Evolutionary conservation across 2,888 invertebrate genomes (phyloP), one percentile per base, ranked within the genome.

Genomic region (Blomia tropicalis): DNA sequence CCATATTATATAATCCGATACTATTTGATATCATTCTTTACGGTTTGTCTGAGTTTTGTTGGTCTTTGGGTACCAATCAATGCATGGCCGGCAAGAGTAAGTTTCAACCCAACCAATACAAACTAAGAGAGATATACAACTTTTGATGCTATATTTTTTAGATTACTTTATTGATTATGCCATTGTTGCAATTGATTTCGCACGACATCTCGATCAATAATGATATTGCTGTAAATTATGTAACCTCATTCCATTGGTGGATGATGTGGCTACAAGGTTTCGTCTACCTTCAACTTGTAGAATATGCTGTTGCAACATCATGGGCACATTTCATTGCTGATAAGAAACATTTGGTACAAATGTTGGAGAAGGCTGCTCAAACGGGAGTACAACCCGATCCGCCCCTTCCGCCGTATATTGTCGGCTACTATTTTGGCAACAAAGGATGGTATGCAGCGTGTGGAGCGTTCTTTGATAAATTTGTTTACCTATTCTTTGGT

Each of bases 61-160:
- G 66, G 66, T 1, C 67, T 68, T 44, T 68, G 68, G 68, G 65
- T 68, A 43, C 68, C 68, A 1, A 61, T 66, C 1, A 64, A 64
- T 29, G 67, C 67, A 1, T 68, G 67, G 41, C 67, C 68, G 1
- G 68, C 68, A 2, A 31, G 68, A 29, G 67, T 68, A 7, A 66
- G 65, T 0, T n/a, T n/a, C n/a, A n/a, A n/a, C n/a, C n/a, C n/a
- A n/a, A n/a, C n/a, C n/a, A n/a, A n/a, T n/a, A n/a, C n/a, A n/a
- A n/a, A n/a, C n/a, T n/a, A n/a, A n/a, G n/a, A n/a, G n/a, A n/a
- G n/a, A n/a, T n/a, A n/a, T n/a, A n/a, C n/a, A n/a, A n/a, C n/a
- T n/a, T n/a, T n/a, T n/a, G n/a, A n/a, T n/a, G n/a, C n/a, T n/a
- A n/a, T n/a, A n/a, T n/a, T 27, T 56, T 11, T 11, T 56, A 56